Conservation (phyloP, 2,797 vertebrate species). For the Urosaurus nigricauda region DNA sequence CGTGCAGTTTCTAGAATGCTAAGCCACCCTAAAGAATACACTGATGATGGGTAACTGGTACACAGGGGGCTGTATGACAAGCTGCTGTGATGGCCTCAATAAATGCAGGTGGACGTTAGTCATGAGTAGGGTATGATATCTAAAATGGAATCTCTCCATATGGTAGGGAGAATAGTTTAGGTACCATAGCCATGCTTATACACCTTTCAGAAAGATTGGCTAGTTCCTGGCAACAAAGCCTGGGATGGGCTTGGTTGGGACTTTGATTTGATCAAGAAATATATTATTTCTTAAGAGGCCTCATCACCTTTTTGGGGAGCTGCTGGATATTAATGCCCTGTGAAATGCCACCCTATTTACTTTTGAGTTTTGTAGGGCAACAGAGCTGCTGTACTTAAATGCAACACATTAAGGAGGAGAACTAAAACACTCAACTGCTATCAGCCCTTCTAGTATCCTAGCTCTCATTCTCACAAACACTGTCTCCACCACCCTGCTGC, state of each 20-base stretch:
- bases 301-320: not conserved
- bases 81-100: not conserved
- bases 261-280: not conserved
- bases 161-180: not conserved
- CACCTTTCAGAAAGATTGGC: not conserved
- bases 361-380: not conserved
- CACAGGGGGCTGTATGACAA: not conserved
- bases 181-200: not conserved
- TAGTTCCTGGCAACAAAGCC: not conserved
- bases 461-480: not conserved
- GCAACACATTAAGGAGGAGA: not conserved
- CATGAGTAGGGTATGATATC: not conserved
- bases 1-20: not conserved
- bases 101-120: too few species aligned
- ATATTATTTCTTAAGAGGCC: not conserved
- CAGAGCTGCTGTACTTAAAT: not conserved
- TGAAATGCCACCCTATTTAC: not conserved
- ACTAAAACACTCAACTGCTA: not conserved
- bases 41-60: not conserved
- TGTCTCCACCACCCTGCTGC: too few species aligned
- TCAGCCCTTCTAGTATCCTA: not conserved
- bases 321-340: not conserved
- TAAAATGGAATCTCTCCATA: not conserved
- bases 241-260: not conserved
- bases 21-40: not conserved